Base-by-base conservation (phyloP, 2,113 vertebrate genomes). In the Amazona vittata region DNA sequence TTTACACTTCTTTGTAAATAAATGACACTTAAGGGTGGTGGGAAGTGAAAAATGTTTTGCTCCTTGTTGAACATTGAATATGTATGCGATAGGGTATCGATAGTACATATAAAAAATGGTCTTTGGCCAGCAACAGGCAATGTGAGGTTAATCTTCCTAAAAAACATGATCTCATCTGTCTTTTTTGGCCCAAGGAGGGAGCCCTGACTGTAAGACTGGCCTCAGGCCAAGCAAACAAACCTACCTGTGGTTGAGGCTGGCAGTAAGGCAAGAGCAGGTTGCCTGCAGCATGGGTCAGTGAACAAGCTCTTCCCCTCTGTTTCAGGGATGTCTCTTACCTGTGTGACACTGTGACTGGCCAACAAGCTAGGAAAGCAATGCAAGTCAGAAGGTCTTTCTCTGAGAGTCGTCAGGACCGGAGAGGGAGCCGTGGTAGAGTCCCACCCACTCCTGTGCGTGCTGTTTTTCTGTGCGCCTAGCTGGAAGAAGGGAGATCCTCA, bases 321-420 rank as follows among this genome's bases (percentile, higher is more conserved):
- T 92, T 60, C 93, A 99, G 99, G 95, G 99, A 98, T 95, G 97
- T 99, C 91, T 99, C 99, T 28, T 99, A 99, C 74, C 97, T 99
- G 25, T 99, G 98, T 95, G 98, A 99, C 46, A 47, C 97, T 35
- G 77, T 63, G 15, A 77, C 65, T 81, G 80, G 96, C 93, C 96
- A 98, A 83, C 95, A 96, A 86, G 67, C 85, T 46, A 63, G 80
- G 39, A 22, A 49, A n/a, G 52, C 44, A n/a, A 60, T 62, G 79
- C 39, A 39, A 33, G 10, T 2, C 3, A 52, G 93, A 52, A 94
- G 83, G 25, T 83, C 85, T 25, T 96, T 59, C n/a, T 15, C 12
- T 41, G 5, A 15, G 31, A 49, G 21, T 31, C 5, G 1, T 47
- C 10, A 2, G 35, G 33, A 86, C 12, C 10, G 1, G 73, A n/a